Percentiles rank a stretch among this genome's conserved stretches.
Evolutionary conservation across 1,140 invertebrate species (phyloP).

Genomic region (Bombus fervidus): DNA sequence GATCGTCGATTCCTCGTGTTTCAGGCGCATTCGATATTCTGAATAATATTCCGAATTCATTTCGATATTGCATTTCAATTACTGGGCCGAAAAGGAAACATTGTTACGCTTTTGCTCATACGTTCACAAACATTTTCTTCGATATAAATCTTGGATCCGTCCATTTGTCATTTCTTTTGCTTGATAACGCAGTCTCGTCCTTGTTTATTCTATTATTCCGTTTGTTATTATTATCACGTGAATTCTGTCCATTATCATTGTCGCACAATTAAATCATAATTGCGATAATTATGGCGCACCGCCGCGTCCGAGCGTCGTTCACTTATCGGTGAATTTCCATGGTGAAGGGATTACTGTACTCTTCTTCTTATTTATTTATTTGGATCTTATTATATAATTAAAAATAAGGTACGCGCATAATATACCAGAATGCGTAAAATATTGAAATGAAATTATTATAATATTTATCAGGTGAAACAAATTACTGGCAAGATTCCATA

Average conservation of each 20-base stretch:
- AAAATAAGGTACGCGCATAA: too few species aligned
- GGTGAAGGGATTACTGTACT: background rate
- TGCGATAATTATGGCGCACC: background rate
- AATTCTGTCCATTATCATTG: background rate
- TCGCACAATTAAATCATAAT: conserved; percentile 16
- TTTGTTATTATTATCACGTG: background rate
- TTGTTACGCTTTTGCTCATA: background rate
- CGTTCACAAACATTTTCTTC: background rate
- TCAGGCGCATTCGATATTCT: background rate
- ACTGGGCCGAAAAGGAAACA: background rate
- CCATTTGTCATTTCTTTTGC: background rate
- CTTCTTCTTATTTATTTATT: background rate
- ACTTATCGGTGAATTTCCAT: conserved; percentile 25
- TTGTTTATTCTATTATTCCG: background rate
- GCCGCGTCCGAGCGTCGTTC: background rate
- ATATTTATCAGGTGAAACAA: too few species aligned
- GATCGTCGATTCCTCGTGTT: background rate
- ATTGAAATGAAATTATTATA: too few species aligned
- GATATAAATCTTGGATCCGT: background rate
- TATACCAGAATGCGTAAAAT: too few species aligned
- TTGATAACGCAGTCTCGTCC: background rate
- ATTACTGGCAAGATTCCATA: too few species aligned
- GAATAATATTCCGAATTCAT: background rate
- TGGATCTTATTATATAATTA: too few species aligned
- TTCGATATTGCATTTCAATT: background rate